Base-by-base conservation (phyloP, 2,888 invertebrate species). In the Acanthosoma haemorrhoidale region DNA sequence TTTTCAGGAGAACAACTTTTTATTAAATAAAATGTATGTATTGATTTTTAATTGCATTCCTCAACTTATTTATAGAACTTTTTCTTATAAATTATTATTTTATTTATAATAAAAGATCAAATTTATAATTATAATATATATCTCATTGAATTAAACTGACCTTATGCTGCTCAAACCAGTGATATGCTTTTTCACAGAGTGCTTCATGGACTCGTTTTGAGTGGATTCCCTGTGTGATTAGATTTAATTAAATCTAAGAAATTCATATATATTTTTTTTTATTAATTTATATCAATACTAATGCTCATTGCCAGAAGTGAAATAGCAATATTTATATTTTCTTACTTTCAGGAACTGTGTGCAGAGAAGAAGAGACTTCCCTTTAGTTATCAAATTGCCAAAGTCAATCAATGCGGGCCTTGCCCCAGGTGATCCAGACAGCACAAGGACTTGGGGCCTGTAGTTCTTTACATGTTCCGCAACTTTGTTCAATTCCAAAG, bases 401-500 rank as follows among this genome's bases (percentile, higher is more conserved):
- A 99, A 89, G 80, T 97, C 96, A 0, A 97, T 84, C 0, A 99
- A 83, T 0, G 94, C 91, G 1, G 96, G 96, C 34, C 98, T 83
- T 2, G 87, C 83, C 73, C 89, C 88, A 0, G 96, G 95, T 72
- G 88, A 83, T 0, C 96, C 97, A 2, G 90, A 86, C 38, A 98
- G 82, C 36, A 96, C 91, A 76, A 98, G 82, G 72, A 91, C 84
- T 81, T 98, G 96, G 0, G 98, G 98, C 79, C 93, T 88, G 81
- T 95, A 98, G 82, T 97, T 98, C 82, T 98, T 98, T 16, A 98
- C 96, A 79, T 99, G 98, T 77, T 97, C 97, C 29, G 91, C 91
- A 0, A 94, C 91, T 57, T 89, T 88, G 68, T 89, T 90, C 75
- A 92, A 78, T 74, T 87, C 87, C 78, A 82, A 79, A 67, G 86